Evolutionary conservation across 2,797 vertebrate genomes (phyloP), one percentile per base, ranked within the genome.

Genomic region (Tauraco hartlaubi): DNA sequence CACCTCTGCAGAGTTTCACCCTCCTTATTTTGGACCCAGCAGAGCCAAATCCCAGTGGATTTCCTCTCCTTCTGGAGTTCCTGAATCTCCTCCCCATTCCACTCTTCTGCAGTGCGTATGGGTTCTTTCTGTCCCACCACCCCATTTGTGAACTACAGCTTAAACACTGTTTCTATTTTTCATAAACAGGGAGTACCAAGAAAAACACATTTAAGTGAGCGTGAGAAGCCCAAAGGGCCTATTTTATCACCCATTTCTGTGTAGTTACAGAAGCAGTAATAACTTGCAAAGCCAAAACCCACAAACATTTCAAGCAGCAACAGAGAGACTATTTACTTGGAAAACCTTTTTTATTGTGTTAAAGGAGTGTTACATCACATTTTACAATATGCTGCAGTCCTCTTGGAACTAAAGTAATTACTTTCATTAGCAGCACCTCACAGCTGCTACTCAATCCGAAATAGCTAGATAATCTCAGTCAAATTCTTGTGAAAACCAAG

Each of bases 11-110:
- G 43, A 88, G 29, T 79, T 86, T 74, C 63, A 79, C 26, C 25
- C 22, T 52, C 31, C 20, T 79, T 25, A 86, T 55, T 85, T 59
- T 33, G 41, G 84, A 86, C 15, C 5, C 8, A 74, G 56, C 4
- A 6, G 11, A 68, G 41, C 33, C 69, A 85, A 74, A 88, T 69
- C 37, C 12, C 29, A 0, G 0, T 1, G 4, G 29, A 91, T 55
- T 31, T 69, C 46, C n/a, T 51, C 78, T 87, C 28, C 39, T 81
- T 67, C 77, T 81, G 29, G 88, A 55, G 71, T 26, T 79, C 12
- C 31, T 48, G 48, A 11, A 28, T 37, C 73, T 59, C 35, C 9
- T 51, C 41, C 25, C 44, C 49, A 29, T 35, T 56, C 56, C 37
- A 35, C 12, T 28, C 9, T 79, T 33, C 62, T 1, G 2, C 41